phyloP scores from a whole-genome alignment of 35 echinoderm and acorn worm species.

The Nesometra sesokonis region DNA sequence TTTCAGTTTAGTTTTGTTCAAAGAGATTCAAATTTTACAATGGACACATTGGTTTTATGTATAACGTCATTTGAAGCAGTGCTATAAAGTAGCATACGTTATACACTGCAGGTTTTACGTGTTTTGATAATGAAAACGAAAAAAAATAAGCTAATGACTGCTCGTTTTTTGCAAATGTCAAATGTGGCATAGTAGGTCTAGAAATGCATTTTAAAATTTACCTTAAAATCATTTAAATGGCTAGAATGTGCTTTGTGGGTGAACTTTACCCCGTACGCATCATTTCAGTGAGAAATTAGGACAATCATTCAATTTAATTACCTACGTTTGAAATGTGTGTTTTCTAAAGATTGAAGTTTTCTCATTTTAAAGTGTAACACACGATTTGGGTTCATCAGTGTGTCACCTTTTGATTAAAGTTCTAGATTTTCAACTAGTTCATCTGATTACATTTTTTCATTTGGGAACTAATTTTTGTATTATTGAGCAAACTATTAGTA shows the following conservation, averaged over 20 bases:
- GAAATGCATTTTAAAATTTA: neutral
- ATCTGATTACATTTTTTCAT: neutral
- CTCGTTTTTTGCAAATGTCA: neutral
- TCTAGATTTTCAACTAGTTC: neutral
- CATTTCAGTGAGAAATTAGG: neutral
- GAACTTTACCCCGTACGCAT: neutral
- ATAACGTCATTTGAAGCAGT: no score
- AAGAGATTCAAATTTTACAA: no score
- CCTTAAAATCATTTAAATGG: neutral
- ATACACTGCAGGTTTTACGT: neutral
- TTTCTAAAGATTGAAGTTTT: neutral
- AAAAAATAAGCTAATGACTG: no score
- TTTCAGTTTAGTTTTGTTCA: no score
- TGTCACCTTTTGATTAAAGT: neutral
- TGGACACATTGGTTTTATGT: no score
- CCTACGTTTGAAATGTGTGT: neutral
- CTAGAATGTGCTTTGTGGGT: neutral
- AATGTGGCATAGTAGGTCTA: neutral
- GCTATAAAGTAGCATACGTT: no score
- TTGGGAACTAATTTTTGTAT: no score
- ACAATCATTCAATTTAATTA: neutral
- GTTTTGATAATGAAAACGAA: no score
- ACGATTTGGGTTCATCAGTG: neutral
- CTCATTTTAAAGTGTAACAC: neutral
- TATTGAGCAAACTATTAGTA: no score